phyloP scores from a whole-genome alignment of 2,113 vertebrate genomes.

The Centropus unirufus region DNA sequence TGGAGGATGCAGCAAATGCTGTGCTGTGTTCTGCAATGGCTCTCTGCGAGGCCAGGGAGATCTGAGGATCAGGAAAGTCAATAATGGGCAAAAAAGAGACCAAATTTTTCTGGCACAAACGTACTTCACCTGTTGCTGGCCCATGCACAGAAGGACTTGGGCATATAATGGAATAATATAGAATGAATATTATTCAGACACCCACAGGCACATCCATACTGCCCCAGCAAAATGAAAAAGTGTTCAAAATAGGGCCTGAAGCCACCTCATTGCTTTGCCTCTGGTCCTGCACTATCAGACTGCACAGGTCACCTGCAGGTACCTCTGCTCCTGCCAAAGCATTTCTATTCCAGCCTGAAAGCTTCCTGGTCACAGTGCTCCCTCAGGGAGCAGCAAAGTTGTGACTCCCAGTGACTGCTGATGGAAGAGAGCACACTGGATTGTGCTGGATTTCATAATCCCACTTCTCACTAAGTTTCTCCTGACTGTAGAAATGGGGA shows the following conservation, averaged over 20 bases:
- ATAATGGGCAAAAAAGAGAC: conserved; percentile 54
- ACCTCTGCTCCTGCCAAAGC: background rate
- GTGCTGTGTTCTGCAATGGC: conserved; percentile 70
- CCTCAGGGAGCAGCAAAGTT: background rate
- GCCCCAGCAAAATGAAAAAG: rapidly evolving
- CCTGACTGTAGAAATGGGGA: background rate
- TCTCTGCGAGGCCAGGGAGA: conserved; percentile 68
- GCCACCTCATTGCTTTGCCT: background rate
- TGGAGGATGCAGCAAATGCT: conserved; percentile 46
- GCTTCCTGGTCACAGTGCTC: background rate
- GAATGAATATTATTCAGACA: rapidly evolving
- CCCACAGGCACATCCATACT: rapidly evolving
- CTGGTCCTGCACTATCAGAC: background rate
- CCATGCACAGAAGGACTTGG: rapidly evolving
- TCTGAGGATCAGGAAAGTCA: conserved; percentile 78
- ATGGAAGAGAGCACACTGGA: background rate
- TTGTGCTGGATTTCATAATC: background rate
- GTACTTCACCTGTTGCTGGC: rapidly evolving
- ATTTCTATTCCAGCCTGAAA: background rate
- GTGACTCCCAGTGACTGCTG: background rate
- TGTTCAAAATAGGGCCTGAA: background rate
- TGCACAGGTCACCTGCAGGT: too few relatives aligned
- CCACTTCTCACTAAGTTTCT: background rate
- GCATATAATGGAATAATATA: rapidly evolving
- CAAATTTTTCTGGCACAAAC: background rate